Conservation (phyloP, 2,113 vertebrate genomes). For the Platysternon megacephalum region DNA sequence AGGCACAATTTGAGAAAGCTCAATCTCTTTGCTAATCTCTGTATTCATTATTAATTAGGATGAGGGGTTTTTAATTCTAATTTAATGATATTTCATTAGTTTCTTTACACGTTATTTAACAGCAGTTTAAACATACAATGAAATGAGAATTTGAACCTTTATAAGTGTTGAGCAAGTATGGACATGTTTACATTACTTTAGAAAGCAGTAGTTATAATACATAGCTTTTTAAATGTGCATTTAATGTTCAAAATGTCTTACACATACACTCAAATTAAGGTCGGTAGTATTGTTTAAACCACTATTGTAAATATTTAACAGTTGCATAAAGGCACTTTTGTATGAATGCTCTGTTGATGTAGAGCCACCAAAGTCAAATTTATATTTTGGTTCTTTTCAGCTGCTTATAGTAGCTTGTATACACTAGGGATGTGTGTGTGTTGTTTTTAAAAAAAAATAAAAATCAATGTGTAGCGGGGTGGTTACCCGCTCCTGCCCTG, state of each 20-base stretch:
- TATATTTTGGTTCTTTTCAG: not conserved
- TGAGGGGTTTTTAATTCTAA: not conserved
- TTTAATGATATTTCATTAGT: not conserved
- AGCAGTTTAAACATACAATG: not conserved
- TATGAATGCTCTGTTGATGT: not conserved
- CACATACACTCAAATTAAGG: not conserved
- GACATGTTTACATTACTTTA: not conserved
- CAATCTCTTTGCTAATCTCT: not conserved
- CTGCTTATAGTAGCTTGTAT: not conserved
- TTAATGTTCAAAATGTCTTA: not conserved
- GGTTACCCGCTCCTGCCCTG: no score
- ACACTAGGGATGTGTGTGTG: not conserved
- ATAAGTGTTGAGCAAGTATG: not conserved
- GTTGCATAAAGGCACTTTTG: not conserved
- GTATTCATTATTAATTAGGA: not conserved
- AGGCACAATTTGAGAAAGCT: not conserved
- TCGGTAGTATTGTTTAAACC: not conserved
- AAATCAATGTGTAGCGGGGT: no score
- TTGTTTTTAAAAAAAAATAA: not conserved
- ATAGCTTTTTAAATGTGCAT: not conserved
- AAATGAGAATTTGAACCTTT: not conserved
- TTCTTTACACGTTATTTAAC: not conserved
- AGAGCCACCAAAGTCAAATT: not conserved
- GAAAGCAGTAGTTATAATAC: not conserved
- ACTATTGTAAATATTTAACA: not conserved